A percentile compares a stretch with the other conserved stretches of the same genome.
phyloP scores from a whole-genome alignment of 2,797 vertebrate species.

The Megalops cyprinoides region DNA sequence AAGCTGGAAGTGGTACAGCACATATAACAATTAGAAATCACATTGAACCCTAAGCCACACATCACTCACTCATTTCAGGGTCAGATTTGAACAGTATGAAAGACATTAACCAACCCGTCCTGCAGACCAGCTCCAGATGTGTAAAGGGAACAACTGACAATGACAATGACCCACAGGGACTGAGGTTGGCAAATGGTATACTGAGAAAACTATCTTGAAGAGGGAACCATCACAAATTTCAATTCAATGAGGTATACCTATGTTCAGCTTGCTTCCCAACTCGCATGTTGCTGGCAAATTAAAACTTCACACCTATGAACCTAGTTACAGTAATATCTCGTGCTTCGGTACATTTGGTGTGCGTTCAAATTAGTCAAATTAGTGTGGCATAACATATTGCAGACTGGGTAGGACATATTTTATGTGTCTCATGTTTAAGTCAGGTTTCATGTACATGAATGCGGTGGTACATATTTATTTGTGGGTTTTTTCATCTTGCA shows the following conservation, averaged over 20 bases:
- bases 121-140: too few relatives aligned
- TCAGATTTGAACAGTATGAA: neutral
- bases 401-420: neutral
- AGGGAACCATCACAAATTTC: too few relatives aligned
- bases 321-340: neutral
- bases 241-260: too few relatives aligned
- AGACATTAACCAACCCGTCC: neutral
- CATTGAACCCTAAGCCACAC: neutral
- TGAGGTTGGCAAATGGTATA: too few relatives aligned
- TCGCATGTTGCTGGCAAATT: neutral
- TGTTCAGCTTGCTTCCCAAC: neutral
- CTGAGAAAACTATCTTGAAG: too few relatives aligned
- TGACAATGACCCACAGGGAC: neutral
- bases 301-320: neutral
- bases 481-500: too few relatives aligned
- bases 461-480: too few relatives aligned
- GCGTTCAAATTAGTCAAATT: neutral
- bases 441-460: too few relatives aligned
- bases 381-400: neutral
- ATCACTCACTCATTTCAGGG: neutral
- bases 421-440: too few relatives aligned
- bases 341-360: neutral
- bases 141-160: neutral
- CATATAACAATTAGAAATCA: neutral
- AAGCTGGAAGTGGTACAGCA: neutral